Evolutionary conservation across 2,888 invertebrate species (phyloP).

Genomic region (Bhutanitis thaidina): DNA sequence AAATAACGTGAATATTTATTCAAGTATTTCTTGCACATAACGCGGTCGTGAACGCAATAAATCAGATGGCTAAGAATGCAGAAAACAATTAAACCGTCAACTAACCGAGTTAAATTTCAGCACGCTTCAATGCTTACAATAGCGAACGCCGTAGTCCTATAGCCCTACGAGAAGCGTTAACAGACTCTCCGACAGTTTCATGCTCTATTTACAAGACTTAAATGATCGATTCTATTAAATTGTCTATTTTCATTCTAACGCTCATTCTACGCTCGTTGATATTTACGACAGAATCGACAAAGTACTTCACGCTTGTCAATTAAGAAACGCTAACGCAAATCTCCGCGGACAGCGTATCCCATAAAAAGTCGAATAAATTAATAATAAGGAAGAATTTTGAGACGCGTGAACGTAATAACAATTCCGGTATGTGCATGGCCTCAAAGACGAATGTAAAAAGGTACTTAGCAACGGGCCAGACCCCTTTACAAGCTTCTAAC

Average conservation of each 20-base stretch:
- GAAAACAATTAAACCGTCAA: constrained; percentile 49
- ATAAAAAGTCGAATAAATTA: constrained; percentile 47
- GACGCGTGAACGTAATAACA: constrained; percentile 63
- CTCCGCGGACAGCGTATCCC: constrained; percentile 37
- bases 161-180: constrained; percentile 57
- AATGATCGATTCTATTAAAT: constrained; percentile 66
- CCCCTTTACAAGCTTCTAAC: constrained; percentile 74
- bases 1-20: constrained; percentile 6
- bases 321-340: constrained; percentile 35
- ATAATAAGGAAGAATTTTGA: constrained; percentile 61
- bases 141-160: constrained; percentile 49
- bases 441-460: constrained; percentile 61
- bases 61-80: constrained; percentile 44
- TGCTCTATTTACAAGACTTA: constrained; percentile 66
- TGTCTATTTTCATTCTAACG: constrained; percentile 55
- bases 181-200: constrained; percentile 55
- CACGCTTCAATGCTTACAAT: constrained; percentile 49
- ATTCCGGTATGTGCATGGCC: constrained; percentile 55
- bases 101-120: constrained; percentile 50
- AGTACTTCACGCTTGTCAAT: constrained; percentile 44
- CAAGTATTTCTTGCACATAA: constrained; percentile 28
- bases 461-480: constrained; percentile 70
- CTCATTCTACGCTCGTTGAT: constrained; percentile 37
- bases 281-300: constrained; percentile 41
- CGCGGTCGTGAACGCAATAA: constrained; percentile 40